Conservation (phyloP, 2,888 invertebrate species). For the Acutogordius australiensis region DNA sequence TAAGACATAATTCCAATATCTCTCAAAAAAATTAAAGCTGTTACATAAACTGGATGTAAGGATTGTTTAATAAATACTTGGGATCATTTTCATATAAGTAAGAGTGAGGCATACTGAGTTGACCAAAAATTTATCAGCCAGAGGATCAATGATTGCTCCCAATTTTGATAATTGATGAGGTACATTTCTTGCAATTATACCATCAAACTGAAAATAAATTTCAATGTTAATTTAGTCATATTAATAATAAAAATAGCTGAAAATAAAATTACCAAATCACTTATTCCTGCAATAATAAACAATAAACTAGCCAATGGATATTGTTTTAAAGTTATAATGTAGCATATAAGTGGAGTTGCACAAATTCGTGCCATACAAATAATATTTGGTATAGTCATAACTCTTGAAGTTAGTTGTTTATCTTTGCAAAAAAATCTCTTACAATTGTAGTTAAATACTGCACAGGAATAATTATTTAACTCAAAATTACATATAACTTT, state of each 20-base stretch:
- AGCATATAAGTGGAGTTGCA: slow-evolving; percentile 3
- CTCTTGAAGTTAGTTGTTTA: too few relatives aligned
- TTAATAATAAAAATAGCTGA: too few relatives aligned
- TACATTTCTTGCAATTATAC: not conserved
- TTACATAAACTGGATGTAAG: not conserved
- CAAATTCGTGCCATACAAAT: not conserved
- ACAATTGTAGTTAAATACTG: too few relatives aligned
- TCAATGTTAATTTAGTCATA: not conserved
- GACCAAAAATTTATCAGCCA: slow-evolving; percentile 7
- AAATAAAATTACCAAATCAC: not conserved
- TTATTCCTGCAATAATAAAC: not conserved
- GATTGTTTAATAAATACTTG: not conserved
- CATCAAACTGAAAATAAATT: slow-evolving; percentile 8
- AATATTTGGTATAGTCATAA: slow-evolving; percentile 2
- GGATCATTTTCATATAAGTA: not conserved
- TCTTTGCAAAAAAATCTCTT: too few relatives aligned
- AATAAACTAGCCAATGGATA: not conserved
- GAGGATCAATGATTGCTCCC: slow-evolving; percentile 6
- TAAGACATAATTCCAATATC: not conserved
- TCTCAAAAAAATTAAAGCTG: not conserved
- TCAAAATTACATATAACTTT: too few relatives aligned
- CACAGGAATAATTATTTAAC: too few relatives aligned
- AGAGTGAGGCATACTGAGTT: not conserved
- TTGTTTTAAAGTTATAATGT: not conserved
- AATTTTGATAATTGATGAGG: not conserved